Conservation (phyloP, 2,888 invertebrate genomes). For the Disparrhopalites patrizii region DNA sequence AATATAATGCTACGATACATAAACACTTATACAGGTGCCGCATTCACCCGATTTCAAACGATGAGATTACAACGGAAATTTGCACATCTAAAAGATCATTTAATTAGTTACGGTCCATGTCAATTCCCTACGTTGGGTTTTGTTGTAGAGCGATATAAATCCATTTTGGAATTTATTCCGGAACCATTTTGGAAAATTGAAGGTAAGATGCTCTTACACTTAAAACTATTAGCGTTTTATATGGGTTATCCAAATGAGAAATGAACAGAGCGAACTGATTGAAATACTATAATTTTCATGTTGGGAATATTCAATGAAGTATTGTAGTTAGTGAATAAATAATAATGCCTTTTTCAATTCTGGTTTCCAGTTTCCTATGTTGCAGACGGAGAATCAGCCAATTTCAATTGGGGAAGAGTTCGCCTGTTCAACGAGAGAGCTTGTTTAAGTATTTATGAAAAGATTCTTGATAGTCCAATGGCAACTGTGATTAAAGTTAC, state of each 20-base stretch:
- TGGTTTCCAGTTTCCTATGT: constrained; percentile 67
- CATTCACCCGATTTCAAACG: constrained; percentile 97
- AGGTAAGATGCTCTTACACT: constrained; percentile 56
- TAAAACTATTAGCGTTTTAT: no score
- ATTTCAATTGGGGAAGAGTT: constrained; percentile 82
- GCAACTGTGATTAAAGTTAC: constrained; percentile 72
- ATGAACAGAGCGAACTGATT: no score
- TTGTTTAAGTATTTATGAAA: constrained; percentile 73
- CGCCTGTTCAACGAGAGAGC: constrained; percentile 81
- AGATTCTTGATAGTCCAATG: constrained; percentile 69
- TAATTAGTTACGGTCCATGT: constrained; percentile 97
- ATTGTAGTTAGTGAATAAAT: no score
- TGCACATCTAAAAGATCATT: constrained; percentile 68
- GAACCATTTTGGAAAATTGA: constrained; percentile 96
- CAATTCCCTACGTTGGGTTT: constrained; percentile 99
- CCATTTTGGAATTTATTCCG: constrained; percentile 82
- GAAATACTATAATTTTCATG: background rate
- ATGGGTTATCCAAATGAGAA: no score
- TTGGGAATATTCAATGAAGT: background rate
- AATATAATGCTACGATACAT: background rate
- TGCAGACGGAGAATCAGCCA: constrained; percentile 70
- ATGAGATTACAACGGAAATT: constrained; percentile 77
- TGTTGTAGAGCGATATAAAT: constrained; percentile 95
- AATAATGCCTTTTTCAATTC: constrained; percentile 1
- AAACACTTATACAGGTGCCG: constrained; percentile 65